These are phyloP conservation scores for Poecilia picta DNA, from an alignment of 2,797 vertebrate species.

Conservation along the genomic window DNA sequence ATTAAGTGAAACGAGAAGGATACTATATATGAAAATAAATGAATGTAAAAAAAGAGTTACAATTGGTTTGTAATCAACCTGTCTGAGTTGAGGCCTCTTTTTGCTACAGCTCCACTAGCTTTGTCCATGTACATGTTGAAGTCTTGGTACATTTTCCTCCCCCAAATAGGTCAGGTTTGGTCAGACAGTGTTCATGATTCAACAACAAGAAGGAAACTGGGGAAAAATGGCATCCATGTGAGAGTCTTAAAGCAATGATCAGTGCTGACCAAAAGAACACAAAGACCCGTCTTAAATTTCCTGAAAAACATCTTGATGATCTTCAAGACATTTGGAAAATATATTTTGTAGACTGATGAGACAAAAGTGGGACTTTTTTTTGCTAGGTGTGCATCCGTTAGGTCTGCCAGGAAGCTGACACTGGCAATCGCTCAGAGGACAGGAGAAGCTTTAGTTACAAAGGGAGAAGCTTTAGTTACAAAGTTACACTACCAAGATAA, in stretches of 20 bases:
- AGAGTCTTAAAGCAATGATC: background rate
- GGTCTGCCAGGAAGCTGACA: background rate
- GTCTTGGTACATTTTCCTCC: background rate
- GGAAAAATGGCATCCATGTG: background rate
- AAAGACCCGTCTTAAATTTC: background rate
- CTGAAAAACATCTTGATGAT: background rate
- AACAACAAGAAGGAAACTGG: background rate
- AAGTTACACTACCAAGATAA: background rate
- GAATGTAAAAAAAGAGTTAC: background rate
- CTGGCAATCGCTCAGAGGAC: background rate
- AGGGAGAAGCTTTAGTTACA: background rate
- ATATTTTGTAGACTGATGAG: background rate
- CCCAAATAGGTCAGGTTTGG: background rate
- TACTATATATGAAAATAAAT: background rate
- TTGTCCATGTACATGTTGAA: background rate
- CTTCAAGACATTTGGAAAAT: background rate
- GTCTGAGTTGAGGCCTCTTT: background rate
- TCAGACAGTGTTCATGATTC: background rate
- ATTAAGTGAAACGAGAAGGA: background rate
- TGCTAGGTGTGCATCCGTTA: background rate
- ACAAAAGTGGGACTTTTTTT: background rate
- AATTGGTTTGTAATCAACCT: background rate
- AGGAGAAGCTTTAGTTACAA: background rate
- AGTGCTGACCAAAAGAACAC: background rate
- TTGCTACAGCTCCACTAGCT: background rate